Conservation (phyloP, 2,888 invertebrate species). For the Dichetophora obliterata region DNA sequence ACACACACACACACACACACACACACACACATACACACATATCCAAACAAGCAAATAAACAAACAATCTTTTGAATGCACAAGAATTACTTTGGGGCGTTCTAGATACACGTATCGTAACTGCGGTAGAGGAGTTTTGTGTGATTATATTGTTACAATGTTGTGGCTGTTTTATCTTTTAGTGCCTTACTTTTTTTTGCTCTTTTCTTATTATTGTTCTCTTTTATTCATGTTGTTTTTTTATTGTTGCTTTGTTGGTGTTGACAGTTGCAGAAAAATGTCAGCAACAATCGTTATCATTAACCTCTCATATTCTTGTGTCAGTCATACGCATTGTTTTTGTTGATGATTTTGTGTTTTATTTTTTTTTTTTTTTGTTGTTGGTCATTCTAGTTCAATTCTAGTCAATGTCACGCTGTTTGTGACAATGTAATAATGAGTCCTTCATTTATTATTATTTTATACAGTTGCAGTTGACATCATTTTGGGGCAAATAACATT, state of each 20-base stretch:
- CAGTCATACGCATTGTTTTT: too few species aligned
- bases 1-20: too few species aligned
- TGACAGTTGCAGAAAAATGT: neutral
- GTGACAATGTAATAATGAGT: conserved; percentile 44
- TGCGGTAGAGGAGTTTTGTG: too few species aligned
- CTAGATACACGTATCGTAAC: neutral
- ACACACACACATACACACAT: too few species aligned
- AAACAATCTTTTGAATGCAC: conserved; percentile 13
- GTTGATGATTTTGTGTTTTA: neutral
- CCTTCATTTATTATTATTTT: conserved; percentile 12
- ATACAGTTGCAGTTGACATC: conserved; percentile 3
- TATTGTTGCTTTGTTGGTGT: conserved; percentile 10
- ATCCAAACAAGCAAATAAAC: conserved; percentile 14
- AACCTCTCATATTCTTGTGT: too few species aligned
- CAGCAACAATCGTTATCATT: conserved; percentile 22
- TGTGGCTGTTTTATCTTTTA: neutral
- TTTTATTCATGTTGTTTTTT: conserved; percentile 16
- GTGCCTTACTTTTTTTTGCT: neutral
- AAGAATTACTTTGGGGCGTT: neutral
- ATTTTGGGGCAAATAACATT: too few species aligned
- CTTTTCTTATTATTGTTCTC: neutral
- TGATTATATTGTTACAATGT: too few species aligned
- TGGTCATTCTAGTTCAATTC: conserved; percentile 17
- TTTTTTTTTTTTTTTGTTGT: neutral
- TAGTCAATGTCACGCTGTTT: conserved; percentile 23